phyloP scores from a whole-genome alignment of 2,797 vertebrate species.

The Cephalopachus bancanus region DNA sequence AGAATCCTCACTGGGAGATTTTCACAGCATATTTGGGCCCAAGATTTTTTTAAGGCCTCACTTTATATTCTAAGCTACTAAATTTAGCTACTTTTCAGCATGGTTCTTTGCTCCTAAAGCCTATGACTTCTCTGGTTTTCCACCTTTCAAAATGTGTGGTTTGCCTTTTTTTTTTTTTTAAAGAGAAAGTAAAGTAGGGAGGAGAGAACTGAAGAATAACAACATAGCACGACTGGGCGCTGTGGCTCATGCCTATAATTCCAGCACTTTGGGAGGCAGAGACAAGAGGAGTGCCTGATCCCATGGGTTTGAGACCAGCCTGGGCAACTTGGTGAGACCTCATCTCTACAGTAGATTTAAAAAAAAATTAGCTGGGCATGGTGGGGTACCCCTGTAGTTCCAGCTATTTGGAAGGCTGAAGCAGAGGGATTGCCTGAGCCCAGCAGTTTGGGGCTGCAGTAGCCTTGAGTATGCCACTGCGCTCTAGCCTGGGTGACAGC shows the following conservation, averaged over 20 bases:
- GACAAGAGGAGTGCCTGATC: neutral
- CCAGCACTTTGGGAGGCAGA: neutral
- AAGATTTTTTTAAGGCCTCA: conserved; percentile 36
- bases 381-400: neutral
- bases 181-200: neutral
- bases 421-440: neutral
- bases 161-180: neutral
- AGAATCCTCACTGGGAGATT: neutral
- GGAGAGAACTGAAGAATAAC: neutral
- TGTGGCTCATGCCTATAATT: neutral
- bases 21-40: neutral
- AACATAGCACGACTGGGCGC: neutral
- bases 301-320: neutral
- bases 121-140: conserved; percentile 50
- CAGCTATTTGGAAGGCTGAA: neutral
- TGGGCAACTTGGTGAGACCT: neutral
- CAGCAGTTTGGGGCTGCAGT: neutral
- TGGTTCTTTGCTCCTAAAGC: conserved; percentile 42
- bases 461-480: neutral
- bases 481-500: neutral
- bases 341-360: neutral
- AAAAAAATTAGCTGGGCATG: neutral
- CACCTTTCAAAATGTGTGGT: conserved; percentile 1
- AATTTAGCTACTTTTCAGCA: conserved; percentile 53
- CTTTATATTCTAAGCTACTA: conserved; percentile 61